Conservation (phyloP, 2,113 vertebrate genomes). For the Hyla sarda region DNA sequence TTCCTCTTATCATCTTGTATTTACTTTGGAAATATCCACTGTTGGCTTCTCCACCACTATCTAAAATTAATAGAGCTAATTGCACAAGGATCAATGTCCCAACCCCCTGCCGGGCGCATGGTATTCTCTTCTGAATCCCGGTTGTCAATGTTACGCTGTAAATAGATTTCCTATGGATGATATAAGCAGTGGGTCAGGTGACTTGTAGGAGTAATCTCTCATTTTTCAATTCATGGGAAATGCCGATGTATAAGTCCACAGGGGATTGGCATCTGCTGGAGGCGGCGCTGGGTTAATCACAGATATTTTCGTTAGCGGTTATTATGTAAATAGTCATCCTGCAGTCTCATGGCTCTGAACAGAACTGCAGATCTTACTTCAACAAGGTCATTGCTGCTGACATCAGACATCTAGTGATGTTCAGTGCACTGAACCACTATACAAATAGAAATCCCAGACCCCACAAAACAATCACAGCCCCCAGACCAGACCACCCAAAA, state of each 20-base stretch:
- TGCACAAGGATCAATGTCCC: not conserved
- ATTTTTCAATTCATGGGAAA: conserved; percentile 1
- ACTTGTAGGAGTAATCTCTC: not conserved
- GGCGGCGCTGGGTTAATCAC: not conserved
- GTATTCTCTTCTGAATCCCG: not conserved
- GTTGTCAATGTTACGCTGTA: not conserved
- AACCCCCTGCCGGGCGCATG: not conserved
- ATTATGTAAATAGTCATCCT: not conserved
- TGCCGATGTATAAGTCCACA: not conserved
- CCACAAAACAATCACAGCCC: too few relatives aligned
- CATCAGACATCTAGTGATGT: too few relatives aligned
- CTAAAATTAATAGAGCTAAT: not conserved
- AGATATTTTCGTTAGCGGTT: not conserved
- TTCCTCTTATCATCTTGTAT: not conserved
- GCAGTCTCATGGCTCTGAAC: not conserved
- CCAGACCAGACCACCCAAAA: too few relatives aligned
- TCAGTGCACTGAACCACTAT: too few relatives aligned
- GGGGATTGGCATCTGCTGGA: not conserved
- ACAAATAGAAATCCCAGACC: too few relatives aligned
- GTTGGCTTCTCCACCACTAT: not conserved
- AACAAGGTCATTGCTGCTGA: too few relatives aligned
- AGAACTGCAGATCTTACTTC: not conserved
- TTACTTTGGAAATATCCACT: not conserved
- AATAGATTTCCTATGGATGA: conserved; percentile 22
- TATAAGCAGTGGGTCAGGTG: not conserved